phyloP scores from a whole-genome alignment of 2,888 invertebrate genomes.

The Drosophila bunnanda region DNA sequence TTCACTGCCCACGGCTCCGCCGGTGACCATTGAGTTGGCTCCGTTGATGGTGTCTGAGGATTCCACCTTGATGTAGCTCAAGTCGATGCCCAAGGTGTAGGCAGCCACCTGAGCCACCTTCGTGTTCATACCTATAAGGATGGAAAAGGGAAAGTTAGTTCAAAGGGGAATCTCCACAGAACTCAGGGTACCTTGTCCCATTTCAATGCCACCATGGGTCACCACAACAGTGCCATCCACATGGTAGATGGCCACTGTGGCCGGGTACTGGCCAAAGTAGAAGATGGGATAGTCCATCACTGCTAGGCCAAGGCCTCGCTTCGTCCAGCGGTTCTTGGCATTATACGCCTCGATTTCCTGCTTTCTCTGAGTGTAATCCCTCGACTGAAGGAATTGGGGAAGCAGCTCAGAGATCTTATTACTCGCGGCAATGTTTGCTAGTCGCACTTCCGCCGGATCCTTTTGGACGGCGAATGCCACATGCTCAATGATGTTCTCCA shows the following conservation, averaged over 20 bases:
- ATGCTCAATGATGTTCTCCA: conserved; percentile 88
- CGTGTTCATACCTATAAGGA: conserved; percentile 85
- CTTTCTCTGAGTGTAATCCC: conserved; percentile 86
- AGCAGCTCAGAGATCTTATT: conserved; percentile 85
- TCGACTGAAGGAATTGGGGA: conserved; percentile 85
- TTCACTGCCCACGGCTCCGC: conserved; percentile 91
- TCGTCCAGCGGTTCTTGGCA: conserved; percentile 91
- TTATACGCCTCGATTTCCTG: conserved; percentile 87
- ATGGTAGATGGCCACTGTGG: conserved; percentile 88
- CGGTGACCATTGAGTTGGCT: conserved; percentile 89
- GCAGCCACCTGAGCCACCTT: conserved; percentile 91
- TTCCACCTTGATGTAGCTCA: conserved; percentile 86
- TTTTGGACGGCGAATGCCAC: conserved; percentile 86
- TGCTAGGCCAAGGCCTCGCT: conserved; percentile 89
- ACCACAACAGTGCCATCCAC: conserved; percentile 90
- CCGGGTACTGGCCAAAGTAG: conserved; percentile 86
- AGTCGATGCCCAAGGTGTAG: conserved; percentile 89
- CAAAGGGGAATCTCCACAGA: too few relatives aligned
- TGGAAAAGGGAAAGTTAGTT: too few relatives aligned
- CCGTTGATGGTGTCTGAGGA: conserved; percentile 87
- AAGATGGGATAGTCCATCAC: conserved; percentile 89
- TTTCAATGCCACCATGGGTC: conserved; percentile 90
- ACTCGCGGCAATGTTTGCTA: conserved; percentile 85
- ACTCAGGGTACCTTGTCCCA: conserved; percentile 88
- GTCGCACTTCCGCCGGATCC: conserved; percentile 87